These are phyloP conservation scores for Nomada ferruginata DNA, from an alignment of 2,888 invertebrate species.

Conservation along the genomic window DNA sequence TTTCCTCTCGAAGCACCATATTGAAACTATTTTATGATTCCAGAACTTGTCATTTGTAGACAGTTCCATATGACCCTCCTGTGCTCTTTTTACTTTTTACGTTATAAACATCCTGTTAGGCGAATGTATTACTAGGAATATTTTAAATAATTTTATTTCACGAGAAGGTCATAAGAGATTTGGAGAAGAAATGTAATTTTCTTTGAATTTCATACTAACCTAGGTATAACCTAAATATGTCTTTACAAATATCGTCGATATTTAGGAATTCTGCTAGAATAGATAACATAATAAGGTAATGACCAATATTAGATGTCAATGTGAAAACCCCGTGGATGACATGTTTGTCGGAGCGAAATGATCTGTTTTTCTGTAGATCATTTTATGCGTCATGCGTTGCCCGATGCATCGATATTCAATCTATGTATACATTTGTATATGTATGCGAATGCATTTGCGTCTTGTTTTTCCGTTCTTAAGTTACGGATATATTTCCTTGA, in stretches of 20 bases:
- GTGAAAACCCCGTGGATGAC: background rate
- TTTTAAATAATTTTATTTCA: background rate
- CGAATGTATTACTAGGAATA: background rate
- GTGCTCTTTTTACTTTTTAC: background rate
- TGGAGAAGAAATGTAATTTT: background rate
- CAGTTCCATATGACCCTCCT: background rate
- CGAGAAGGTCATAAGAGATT: background rate
- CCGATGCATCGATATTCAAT: constrained; percentile 30
- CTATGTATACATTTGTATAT: background rate
- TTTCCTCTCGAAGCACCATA: background rate
- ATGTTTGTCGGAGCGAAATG: constrained; percentile 13
- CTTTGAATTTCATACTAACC: background rate
- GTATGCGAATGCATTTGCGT: background rate
- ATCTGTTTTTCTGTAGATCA: constrained; percentile 23
- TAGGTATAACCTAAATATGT: constrained; percentile 37
- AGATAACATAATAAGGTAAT: background rate
- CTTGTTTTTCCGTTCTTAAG: constrained; percentile 16
- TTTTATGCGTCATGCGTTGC: constrained; percentile 30
- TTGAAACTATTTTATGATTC: background rate
- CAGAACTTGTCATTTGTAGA: background rate
- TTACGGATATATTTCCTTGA: background rate
- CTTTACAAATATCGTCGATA: constrained; percentile 15
- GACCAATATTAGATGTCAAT: background rate
- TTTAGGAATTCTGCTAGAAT: background rate
- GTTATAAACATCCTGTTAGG: background rate